Evolutionary conservation across 2,888 invertebrate genomes (phyloP).

Genomic region (Stramonita haemastoma): DNA sequence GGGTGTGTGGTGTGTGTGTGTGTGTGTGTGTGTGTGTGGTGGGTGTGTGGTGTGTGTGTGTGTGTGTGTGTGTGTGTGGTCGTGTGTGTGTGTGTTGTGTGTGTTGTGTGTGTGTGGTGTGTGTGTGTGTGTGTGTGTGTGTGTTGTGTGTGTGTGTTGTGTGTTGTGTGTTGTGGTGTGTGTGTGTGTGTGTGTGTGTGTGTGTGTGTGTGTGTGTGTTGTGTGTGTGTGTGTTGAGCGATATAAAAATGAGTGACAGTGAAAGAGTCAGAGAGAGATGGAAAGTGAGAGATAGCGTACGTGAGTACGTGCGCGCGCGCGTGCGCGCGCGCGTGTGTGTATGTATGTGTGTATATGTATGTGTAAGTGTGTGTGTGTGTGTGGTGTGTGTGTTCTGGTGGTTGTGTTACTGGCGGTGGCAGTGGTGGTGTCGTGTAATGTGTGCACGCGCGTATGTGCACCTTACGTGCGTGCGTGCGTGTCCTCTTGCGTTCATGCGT

Average conservation of each 20-base stretch:
- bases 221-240: neutral
- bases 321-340: neutral
- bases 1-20: too few relatives aligned
- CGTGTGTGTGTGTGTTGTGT: too few relatives aligned
- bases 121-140: too few relatives aligned
- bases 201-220: neutral
- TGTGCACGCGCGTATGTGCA: neutral
- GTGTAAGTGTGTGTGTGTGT: neutral
- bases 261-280: too few relatives aligned
- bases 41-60: too few relatives aligned
- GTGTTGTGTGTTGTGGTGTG: neutral
- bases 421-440: neutral
- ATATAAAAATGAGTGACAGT: too few relatives aligned
- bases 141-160: neutral
- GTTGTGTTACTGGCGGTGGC: neutral
- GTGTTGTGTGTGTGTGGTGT: too few relatives aligned
- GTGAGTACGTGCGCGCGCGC: too few relatives aligned
- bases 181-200: slow-evolving; percentile 4
- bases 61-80: too few relatives aligned
- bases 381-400: neutral
- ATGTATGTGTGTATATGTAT: neutral
- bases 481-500: neutral
- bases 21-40: too few relatives aligned
- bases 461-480: neutral
- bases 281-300: too few relatives aligned